Evolutionary conservation across 2,113 vertebrate genomes (phyloP).

Genomic region (Cacatua alba): DNA sequence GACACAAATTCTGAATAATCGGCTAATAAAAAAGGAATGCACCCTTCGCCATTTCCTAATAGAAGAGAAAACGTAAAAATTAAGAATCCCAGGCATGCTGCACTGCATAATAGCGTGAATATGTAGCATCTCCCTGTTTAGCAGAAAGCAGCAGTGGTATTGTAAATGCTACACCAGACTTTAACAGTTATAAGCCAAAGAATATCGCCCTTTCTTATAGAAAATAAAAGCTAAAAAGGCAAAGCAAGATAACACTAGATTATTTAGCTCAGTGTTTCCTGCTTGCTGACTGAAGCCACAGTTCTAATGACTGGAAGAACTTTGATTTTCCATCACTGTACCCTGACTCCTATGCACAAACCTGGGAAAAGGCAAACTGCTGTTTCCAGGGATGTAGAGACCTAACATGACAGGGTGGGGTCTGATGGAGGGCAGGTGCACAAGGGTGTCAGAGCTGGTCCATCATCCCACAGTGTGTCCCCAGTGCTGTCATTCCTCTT

Average conservation of each 20-base stretch:
- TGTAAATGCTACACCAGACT: background rate
- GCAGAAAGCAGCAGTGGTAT: background rate
- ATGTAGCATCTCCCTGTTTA: background rate
- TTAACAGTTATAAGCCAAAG: background rate
- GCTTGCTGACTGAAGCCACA: background rate
- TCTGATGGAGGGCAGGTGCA: too few species aligned
- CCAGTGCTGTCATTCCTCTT: background rate
- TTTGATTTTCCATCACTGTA: background rate
- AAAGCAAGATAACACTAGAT: background rate
- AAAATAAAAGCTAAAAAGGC: conserved; percentile 11
- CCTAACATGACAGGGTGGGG: rapidly evolving
- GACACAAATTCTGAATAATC: conserved; percentile 59
- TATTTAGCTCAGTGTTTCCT: background rate
- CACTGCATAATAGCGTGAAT: background rate
- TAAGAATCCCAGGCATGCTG: background rate
- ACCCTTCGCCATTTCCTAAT: conserved; percentile 34
- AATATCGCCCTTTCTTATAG: background rate
- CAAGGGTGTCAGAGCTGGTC: rapidly evolving
- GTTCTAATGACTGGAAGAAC: background rate
- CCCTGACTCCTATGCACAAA: rapidly evolving
- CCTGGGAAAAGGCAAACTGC: background rate
- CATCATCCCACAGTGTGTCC: rapidly evolving
- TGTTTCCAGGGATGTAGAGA: background rate
- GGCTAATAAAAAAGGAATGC: conserved; percentile 46
- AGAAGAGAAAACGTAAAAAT: conserved; percentile 51